Conservation (phyloP, 2,888 invertebrate genomes). For the Marasmarcha lunaedactyla region DNA sequence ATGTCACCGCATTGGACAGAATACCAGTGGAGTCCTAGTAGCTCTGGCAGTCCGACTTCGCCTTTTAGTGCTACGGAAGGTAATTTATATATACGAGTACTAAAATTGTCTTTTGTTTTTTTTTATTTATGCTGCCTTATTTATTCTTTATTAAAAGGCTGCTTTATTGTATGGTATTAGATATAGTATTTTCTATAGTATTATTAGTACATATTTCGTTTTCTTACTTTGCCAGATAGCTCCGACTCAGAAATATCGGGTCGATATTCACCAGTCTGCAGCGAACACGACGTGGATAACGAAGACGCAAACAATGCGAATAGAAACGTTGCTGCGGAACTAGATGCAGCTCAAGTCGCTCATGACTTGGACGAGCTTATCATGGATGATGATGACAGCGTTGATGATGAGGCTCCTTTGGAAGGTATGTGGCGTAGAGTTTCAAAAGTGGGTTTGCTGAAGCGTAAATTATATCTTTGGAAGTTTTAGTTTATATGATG, state of each 20-base stretch:
- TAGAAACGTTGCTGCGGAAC: constrained; percentile 17
- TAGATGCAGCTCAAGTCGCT: constrained; percentile 42
- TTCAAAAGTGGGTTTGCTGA: too few relatives aligned
- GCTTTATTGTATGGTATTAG: too few relatives aligned
- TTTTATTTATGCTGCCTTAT: too few relatives aligned
- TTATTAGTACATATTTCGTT: too few relatives aligned
- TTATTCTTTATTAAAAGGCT: background rate
- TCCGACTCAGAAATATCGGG: constrained; percentile 71
- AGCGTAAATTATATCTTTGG: too few relatives aligned
- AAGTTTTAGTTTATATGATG: too few relatives aligned
- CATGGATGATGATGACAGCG: constrained; percentile 50
- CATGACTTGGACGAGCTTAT: constrained; percentile 53
- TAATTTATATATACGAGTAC: too few relatives aligned
- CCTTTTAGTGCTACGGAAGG: constrained; percentile 50
- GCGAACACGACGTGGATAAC: constrained; percentile 44
- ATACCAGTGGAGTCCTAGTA: constrained; percentile 68
- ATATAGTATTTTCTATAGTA: too few relatives aligned
- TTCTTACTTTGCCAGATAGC: constrained; percentile 34
- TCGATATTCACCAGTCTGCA: constrained; percentile 77
- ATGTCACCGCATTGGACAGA: constrained; percentile 46
- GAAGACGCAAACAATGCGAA: constrained; percentile 28
- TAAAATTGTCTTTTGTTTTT: too few relatives aligned
- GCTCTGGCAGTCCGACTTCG: constrained; percentile 61
- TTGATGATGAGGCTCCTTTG: constrained; percentile 30
- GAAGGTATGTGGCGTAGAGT: too few relatives aligned